Evolutionary conservation across 2,888 invertebrate genomes (phyloP).

Genomic region (Dorcus hopei): DNA sequence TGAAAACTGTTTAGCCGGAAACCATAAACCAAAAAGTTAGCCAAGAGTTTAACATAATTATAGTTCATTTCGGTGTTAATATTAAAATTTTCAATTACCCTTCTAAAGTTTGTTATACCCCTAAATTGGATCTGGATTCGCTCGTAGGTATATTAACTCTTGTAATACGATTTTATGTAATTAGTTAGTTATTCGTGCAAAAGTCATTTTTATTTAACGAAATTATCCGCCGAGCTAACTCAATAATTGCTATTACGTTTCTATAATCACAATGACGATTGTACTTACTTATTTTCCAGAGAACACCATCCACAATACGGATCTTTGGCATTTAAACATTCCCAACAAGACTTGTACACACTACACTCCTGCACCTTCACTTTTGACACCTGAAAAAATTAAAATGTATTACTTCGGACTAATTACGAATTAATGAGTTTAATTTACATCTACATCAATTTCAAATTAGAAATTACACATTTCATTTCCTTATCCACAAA

Average conservation of each 20-base stretch:
- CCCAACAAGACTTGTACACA: conserved; percentile 85
- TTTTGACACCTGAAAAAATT: conserved; percentile 65
- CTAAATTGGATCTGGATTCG: conserved; percentile 17
- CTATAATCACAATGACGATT: neutral
- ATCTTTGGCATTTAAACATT: conserved; percentile 90
- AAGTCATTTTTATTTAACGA: neutral
- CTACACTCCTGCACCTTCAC: conserved; percentile 93
- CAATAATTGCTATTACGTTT: neutral
- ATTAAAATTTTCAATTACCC: conserved; percentile 36
- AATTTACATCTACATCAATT: too few relatives aligned
- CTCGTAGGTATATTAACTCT: conserved; percentile 27
- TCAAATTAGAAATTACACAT: too few relatives aligned
- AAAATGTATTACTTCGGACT: neutral
- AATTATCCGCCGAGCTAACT: too few relatives aligned
- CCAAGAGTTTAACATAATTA: conserved; percentile 23
- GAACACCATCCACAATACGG: conserved; percentile 99
- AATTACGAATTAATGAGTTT: too few relatives aligned
- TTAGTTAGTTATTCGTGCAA: neutral
- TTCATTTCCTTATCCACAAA: too few relatives aligned
- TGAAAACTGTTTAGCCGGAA: conserved; percentile 22
- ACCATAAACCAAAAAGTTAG: conserved; percentile 31
- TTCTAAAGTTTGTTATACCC: conserved; percentile 26
- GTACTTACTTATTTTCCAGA: conserved; percentile 78
- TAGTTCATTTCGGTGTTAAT: conserved; percentile 34
- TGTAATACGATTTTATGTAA: conserved; percentile 10